These are phyloP conservation scores for Ormyrus pomaceus DNA, from an alignment of 2,888 invertebrate genomes.

Conservation along the genomic window DNA sequence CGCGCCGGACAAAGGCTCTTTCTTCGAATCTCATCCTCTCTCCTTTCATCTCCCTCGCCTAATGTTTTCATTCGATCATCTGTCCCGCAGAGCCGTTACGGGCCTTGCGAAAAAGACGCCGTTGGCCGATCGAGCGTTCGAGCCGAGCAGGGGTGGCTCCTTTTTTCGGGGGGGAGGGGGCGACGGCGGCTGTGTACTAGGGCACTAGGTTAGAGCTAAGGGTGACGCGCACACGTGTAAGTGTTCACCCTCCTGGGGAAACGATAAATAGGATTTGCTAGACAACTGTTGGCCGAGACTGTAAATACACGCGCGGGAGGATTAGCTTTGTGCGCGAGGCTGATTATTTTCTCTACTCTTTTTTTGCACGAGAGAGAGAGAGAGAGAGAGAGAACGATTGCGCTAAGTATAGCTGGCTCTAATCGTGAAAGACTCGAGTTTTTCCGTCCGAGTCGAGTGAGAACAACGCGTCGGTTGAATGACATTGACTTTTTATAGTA, in stretches of 20 bases:
- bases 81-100: slow-evolving; percentile 40
- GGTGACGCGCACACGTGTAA: not conserved
- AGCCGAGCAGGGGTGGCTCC: no score
- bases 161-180: not conserved
- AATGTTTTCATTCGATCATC: slow-evolving; percentile 52
- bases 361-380: not conserved
- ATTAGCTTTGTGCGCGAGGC: slow-evolving; percentile 35
- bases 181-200: slow-evolving; percentile 26
- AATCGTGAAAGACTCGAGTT: no score
- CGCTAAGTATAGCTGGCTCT: no score
- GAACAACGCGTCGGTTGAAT: slow-evolving; percentile 51
- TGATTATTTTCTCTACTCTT: slow-evolving; percentile 1
- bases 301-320: slow-evolving; percentile 13
- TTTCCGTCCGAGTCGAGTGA: slow-evolving; percentile 26
- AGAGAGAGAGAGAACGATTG: not conserved
- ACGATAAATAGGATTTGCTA: slow-evolving; percentile 69
- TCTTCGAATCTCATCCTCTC: slow-evolving; percentile 6
- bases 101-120: slow-evolving; percentile 35
- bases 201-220: slow-evolving; percentile 51
- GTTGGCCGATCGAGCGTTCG: no score
- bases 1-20: slow-evolving; percentile 30
- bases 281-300: slow-evolving; percentile 64
- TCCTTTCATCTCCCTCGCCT: not conserved
- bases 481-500: slow-evolving; percentile 53
- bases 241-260: slow-evolving; percentile 48